Percentiles rank a stretch among this genome's conserved stretches.
Evolutionary conservation across 2,888 invertebrate species (phyloP).

Genomic region (Dyspetes luteomarginatus): DNA sequence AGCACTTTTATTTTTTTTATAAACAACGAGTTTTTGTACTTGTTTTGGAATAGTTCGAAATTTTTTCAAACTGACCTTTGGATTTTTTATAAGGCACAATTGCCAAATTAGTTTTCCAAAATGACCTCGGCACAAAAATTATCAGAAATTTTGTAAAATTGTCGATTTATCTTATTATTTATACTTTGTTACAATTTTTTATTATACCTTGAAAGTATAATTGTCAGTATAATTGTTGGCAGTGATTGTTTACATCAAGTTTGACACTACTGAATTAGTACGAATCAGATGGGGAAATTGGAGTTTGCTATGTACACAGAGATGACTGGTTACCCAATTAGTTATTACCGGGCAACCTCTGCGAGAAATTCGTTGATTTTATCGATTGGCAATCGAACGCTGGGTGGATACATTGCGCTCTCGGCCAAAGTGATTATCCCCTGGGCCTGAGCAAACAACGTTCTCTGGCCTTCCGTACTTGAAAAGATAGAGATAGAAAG

Average conservation of each 20-base stretch:
- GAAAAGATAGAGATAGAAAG: not conserved
- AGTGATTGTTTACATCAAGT: not conserved
- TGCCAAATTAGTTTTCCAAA: too few relatives aligned
- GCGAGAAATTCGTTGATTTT: slow-evolving; percentile 43
- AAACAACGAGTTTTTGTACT: too few relatives aligned
- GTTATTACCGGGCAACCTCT: not conserved
- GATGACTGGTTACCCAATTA: not conserved
- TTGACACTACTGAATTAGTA: not conserved
- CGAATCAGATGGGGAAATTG: not conserved
- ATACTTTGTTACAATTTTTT: too few relatives aligned
- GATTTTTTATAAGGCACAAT: too few relatives aligned
- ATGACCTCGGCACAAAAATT: too few relatives aligned
- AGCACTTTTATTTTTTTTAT: too few relatives aligned
- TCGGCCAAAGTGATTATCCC: slow-evolving; percentile 54
- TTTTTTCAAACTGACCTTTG: too few relatives aligned
- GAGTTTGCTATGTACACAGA: not conserved
- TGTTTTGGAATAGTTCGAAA: too few relatives aligned
- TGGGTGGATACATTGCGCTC: slow-evolving; percentile 31
- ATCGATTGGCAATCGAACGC: slow-evolving; percentile 48
- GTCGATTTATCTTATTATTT: too few relatives aligned
- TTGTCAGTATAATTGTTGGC: too few relatives aligned
- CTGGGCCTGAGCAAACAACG: slow-evolving; percentile 51
- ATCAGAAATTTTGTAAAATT: too few relatives aligned
- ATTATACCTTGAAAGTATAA: too few relatives aligned
- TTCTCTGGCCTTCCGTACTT: slow-evolving; percentile 48